Percentiles rank a stretch among this genome's conserved stretches.
phyloP scores from a whole-genome alignment of 2,797 vertebrate species.

The Cheirogaleus major region DNA sequence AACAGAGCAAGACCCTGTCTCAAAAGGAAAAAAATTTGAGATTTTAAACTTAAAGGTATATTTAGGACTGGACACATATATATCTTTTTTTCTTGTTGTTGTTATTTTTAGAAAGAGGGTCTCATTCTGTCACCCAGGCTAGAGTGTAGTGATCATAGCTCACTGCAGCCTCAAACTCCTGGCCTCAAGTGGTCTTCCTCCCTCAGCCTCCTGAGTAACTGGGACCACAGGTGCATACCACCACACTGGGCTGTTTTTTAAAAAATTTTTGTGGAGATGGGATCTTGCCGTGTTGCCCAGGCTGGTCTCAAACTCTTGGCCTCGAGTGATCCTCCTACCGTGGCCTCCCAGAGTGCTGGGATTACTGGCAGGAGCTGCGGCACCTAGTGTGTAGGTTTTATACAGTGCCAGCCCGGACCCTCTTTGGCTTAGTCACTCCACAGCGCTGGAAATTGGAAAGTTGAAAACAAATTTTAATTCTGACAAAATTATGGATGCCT shows the following conservation, averaged over 20 bases:
- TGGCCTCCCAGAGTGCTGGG: neutral
- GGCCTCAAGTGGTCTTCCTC: neutral
- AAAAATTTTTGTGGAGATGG: neutral
- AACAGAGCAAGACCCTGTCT: neutral
- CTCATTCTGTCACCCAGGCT: neutral
- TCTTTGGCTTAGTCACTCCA: neutral
- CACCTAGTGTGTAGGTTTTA: neutral
- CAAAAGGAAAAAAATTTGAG: neutral
- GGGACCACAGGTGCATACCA: neutral
- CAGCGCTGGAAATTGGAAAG: neutral
- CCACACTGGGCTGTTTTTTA: too few species aligned
- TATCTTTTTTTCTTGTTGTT: neutral
- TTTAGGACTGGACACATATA: neutral
- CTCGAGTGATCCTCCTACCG: neutral
- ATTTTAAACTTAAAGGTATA: fast-evolving
- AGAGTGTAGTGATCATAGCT: neutral
- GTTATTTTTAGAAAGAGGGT: neutral
- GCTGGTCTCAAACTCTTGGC: neutral
- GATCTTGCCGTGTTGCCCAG: neutral
- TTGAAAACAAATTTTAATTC: neutral
- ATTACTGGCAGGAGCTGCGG: neutral
- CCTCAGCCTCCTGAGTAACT: neutral
- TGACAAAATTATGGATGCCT: neutral
- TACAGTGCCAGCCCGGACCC: neutral
- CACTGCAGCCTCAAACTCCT: neutral